These are phyloP conservation scores for Anas georgica DNA, from an alignment of 2,797 vertebrate genomes.

Conservation along the genomic window DNA sequence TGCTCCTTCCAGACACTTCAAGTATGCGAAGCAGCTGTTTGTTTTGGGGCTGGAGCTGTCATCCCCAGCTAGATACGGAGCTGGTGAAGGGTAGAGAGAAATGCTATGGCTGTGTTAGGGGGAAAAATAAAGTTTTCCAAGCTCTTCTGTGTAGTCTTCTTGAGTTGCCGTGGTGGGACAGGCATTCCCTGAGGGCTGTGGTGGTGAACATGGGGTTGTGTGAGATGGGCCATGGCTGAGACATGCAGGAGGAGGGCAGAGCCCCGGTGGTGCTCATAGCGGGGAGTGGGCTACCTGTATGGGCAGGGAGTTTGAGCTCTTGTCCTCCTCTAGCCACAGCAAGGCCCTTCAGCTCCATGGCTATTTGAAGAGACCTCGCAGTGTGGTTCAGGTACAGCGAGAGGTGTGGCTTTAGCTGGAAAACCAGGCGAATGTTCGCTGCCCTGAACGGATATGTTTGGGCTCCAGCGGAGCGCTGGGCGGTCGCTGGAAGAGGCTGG, in stretches of 20 bases:
- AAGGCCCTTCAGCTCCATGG: not conserved
- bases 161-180: not conserved
- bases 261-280: accelerated
- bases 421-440: not conserved
- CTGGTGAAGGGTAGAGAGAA: not conserved
- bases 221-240: not conserved
- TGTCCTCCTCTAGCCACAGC: not conserved
- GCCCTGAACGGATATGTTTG: not conserved
- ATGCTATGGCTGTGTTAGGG: not conserved
- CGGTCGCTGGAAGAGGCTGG: not conserved
- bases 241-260: not conserved
- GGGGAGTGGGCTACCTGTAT: accelerated
- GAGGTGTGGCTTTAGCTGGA: not conserved
- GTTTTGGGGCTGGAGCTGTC: not conserved
- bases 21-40: not conserved
- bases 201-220: not conserved
- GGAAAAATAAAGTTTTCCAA: not conserved
- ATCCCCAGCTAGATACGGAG: not conserved
- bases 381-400: not conserved
- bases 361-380: not conserved
- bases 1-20: not conserved
- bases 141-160: not conserved
- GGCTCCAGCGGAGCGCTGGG: not conserved
- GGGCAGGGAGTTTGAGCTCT: not conserved
- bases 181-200: accelerated